These are phyloP conservation scores for Athalia circularis DNA, from an alignment of 2,888 invertebrate genomes.

Conservation along the genomic window DNA sequence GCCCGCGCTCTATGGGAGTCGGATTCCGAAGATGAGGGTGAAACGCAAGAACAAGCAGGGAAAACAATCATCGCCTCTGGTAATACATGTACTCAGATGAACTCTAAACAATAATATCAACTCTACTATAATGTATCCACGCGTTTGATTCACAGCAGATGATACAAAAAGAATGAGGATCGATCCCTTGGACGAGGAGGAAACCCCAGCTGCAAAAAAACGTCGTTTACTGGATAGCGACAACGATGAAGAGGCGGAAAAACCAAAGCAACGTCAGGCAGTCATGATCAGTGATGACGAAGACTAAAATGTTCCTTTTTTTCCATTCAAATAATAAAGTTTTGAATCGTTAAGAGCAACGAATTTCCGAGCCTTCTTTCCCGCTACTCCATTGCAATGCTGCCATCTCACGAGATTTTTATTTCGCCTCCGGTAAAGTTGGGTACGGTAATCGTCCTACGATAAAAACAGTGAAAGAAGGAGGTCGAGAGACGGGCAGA, in stretches of 20 bases:
- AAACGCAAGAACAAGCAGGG: not conserved
- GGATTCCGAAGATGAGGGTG: conserved; percentile 31
- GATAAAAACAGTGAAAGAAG: conserved; percentile 16
- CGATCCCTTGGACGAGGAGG: conserved; percentile 59
- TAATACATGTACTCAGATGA: conserved; percentile 4
- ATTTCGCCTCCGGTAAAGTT: not conserved
- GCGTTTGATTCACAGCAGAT: conserved; percentile 48
- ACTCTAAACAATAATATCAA: not conserved
- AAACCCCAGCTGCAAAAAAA: conserved; percentile 62
- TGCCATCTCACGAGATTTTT: conserved; percentile 36
- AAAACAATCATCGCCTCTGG: not conserved
- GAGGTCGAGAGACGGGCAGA: not conserved
- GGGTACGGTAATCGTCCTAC: conserved; percentile 11
- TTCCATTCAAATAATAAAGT: not conserved
- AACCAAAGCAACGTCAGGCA: conserved; percentile 50
- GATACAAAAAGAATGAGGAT: conserved; percentile 62
- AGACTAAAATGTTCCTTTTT: conserved; percentile 51
- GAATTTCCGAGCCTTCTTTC: not conserved
- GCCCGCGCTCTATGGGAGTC: conserved; percentile 10
- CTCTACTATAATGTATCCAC: not conserved
- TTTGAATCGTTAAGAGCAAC: not conserved
- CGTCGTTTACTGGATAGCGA: conserved; percentile 69
- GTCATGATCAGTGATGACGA: conserved; percentile 64
- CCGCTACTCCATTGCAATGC: conserved; percentile 3
- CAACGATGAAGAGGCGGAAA: conserved; percentile 59